Conservation (phyloP, 1,140 invertebrate species). For the Neomicropteryx cornuta region DNA sequence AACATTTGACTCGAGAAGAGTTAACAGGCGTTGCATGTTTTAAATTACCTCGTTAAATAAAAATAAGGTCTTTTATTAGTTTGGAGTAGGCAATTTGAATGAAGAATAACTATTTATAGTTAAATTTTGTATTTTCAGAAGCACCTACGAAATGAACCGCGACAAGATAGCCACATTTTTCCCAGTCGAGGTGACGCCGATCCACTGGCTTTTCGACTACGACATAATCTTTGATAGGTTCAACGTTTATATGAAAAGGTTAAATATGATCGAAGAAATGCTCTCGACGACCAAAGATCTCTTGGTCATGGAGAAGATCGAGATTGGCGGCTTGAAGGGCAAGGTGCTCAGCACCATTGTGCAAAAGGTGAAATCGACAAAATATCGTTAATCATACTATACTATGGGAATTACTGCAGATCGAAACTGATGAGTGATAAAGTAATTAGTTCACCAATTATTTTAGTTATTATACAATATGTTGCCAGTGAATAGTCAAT, state of each 20-base stretch:
- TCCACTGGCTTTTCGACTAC: conserved; percentile 62
- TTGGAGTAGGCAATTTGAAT: too few relatives aligned
- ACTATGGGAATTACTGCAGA: too few relatives aligned
- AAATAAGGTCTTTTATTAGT: too few relatives aligned
- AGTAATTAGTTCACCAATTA: too few relatives aligned
- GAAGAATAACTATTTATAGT: too few relatives aligned
- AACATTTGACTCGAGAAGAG: too few relatives aligned
- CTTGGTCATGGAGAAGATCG: conserved; percentile 77
- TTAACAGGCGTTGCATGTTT: too few relatives aligned
- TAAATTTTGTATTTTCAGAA: conserved; percentile 23
- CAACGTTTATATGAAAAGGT: conserved; percentile 53
- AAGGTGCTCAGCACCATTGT: conserved; percentile 47
- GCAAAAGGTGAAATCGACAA: conserved; percentile 38
- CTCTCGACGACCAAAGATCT: conserved; percentile 68
- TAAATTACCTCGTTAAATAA: too few relatives aligned
- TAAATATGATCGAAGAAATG: conserved; percentile 49
- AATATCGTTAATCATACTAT: too few relatives aligned
- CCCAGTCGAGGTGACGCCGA: conserved; percentile 30
- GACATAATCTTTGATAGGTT: conserved; percentile 61
- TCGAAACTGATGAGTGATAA: too few relatives aligned
- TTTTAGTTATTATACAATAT: too few relatives aligned
- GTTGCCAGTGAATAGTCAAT: too few relatives aligned
- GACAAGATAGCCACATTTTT: conserved; percentile 35
- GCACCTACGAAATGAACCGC: conserved; percentile 33
- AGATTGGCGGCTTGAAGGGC: conserved; percentile 69